A percentile compares a stretch with the other conserved stretches of the same genome.
Evolutionary conservation across 2,113 vertebrate species (phyloP).

Genomic region (Hymenochirus boettgeri): DNA sequence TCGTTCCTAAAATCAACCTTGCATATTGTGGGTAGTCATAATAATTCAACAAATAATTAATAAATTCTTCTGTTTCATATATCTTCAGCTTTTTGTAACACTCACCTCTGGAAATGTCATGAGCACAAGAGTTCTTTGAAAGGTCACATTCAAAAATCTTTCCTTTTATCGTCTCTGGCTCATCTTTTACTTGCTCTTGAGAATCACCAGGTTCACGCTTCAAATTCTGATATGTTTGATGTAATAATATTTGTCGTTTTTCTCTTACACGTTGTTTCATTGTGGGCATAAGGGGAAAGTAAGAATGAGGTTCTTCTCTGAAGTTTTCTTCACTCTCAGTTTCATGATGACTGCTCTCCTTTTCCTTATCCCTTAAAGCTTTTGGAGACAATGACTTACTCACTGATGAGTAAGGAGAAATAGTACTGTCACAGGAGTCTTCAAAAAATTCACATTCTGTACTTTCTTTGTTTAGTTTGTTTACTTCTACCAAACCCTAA

Average conservation of each 20-base stretch:
- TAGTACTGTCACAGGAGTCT: slow-evolving; percentile 14
- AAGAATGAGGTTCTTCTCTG: neutral
- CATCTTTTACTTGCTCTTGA: neutral
- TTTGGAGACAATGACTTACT: slow-evolving; percentile 40
- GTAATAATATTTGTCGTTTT: neutral
- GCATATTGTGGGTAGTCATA: slow-evolving; percentile 58
- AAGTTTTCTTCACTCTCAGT: slow-evolving; percentile 1
- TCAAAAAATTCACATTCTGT: slow-evolving; percentile 35
- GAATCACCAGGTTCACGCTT: neutral
- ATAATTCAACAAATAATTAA: slow-evolving; percentile 68
- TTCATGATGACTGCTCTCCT: slow-evolving; percentile 44
- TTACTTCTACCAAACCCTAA: slow-evolving; percentile 52
- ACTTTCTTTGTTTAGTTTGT: slow-evolving; percentile 46
- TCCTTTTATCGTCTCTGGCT: slow-evolving; percentile 7
- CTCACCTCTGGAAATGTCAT: slow-evolving; percentile 15
- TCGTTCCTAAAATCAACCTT: slow-evolving; percentile 53
- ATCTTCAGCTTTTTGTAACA: slow-evolving; percentile 57
- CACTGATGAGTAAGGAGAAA: slow-evolving; percentile 34
- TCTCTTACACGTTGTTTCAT: neutral
- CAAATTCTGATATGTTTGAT: neutral
- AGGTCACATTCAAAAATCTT: neutral
- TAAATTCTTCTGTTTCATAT: slow-evolving; percentile 71
- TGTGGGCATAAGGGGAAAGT: neutral
- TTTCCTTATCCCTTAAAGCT: slow-evolving; percentile 38
- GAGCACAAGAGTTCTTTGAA: slow-evolving; percentile 1